Evolutionary conservation across 2,888 invertebrate species (phyloP).

Genomic region (Phengaris arion): DNA sequence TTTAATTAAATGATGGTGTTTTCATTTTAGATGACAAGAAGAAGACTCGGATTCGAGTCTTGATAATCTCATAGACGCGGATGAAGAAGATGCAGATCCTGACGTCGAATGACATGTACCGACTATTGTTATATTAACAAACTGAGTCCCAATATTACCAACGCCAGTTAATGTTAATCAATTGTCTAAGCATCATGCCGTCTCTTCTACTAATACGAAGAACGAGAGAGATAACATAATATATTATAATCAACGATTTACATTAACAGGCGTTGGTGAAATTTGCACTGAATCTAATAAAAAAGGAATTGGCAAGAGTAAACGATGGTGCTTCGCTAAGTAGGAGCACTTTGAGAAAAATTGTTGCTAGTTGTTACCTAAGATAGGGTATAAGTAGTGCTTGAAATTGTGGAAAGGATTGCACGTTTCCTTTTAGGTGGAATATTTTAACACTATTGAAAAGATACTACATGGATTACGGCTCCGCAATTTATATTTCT

Average conservation of each 20-base stretch:
- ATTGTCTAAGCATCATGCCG: no score
- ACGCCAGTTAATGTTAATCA: no score
- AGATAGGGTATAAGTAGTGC: not conserved
- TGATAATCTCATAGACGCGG: conserved; percentile 68
- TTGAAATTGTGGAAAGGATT: not conserved
- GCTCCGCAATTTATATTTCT: not conserved
- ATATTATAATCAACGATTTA: no score
- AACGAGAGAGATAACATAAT: no score
- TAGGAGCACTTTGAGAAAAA: not conserved
- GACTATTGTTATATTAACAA: conserved; percentile 53
- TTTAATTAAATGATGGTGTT: not conserved
- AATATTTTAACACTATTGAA: not conserved
- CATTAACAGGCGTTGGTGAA: no score
- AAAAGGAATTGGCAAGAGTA: conserved; percentile 6
- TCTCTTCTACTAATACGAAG: no score
- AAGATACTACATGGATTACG: not conserved
- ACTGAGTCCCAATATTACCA: not conserved
- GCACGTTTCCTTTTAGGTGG: not conserved
- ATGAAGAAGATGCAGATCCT: conserved; percentile 61
- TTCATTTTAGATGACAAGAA: conserved; percentile 70
- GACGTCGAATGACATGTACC: conserved; percentile 62
- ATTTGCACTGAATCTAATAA: not conserved
- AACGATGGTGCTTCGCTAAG: conserved; percentile 9
- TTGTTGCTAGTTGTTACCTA: not conserved
- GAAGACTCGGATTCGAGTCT: conserved; percentile 78